phyloP scores from a whole-genome alignment of 2,888 invertebrate species.

The Prosapia bicincta region DNA sequence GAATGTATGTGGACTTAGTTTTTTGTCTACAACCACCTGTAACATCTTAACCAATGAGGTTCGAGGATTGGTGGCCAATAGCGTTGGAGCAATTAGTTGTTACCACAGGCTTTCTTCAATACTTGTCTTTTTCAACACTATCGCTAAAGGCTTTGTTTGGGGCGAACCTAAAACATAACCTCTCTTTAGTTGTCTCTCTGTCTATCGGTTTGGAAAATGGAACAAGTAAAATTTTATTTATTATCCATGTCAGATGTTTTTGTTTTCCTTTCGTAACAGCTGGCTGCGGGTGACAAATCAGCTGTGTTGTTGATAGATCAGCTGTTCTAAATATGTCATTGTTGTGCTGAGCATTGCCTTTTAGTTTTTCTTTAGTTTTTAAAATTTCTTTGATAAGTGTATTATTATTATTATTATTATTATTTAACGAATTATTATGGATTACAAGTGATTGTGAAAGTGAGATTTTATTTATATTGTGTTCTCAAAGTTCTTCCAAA shows the following conservation, averaged over 20 bases:
- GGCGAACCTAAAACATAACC: conserved; percentile 3
- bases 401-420: no score
- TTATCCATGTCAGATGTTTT: conserved; percentile 23
- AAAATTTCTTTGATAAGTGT: conserved; percentile 26
- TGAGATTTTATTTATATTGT: not conserved
- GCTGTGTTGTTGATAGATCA: conserved; percentile 19
- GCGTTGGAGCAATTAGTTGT: conserved; percentile 13
- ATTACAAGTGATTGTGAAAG: not conserved
- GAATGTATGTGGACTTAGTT: conserved; percentile 16
- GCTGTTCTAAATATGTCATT: conserved; percentile 19
- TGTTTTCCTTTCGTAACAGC: conserved; percentile 13
- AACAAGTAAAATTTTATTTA: conserved; percentile 26
- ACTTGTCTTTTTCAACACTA: conserved; percentile 7
- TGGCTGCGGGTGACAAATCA: conserved; percentile 1
- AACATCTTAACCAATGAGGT: conserved; percentile 8
- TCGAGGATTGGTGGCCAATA: conserved; percentile 6
- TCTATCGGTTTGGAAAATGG: conserved; percentile 18
- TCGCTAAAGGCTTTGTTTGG: conserved; percentile 20
- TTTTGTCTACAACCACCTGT: conserved; percentile 16
- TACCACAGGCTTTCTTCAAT: conserved; percentile 6
- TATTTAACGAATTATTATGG: not conserved
- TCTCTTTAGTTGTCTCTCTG: not conserved
- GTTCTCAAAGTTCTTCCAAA: not conserved
- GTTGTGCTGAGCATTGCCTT: conserved; percentile 6
- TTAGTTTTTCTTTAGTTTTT: conserved; percentile 4